Evolutionary conservation across 2,888 invertebrate genomes (phyloP), one percentile per base, ranked within the genome.

Genomic region (Galerucella pusilla): DNA sequence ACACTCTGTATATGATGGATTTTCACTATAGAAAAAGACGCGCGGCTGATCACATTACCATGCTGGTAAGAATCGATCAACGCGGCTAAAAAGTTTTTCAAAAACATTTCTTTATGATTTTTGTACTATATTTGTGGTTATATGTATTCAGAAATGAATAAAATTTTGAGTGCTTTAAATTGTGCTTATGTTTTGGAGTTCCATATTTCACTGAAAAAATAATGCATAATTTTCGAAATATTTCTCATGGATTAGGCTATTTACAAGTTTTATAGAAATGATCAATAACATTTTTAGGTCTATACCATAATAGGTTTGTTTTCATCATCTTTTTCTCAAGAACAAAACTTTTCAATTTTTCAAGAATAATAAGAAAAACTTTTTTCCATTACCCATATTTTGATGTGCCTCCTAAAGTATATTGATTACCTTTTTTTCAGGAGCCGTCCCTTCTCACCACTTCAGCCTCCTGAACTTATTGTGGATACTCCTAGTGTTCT

Each of bases 261-360:
- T 45, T 71, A 71, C 71, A 71, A 65, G 57, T 49, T 65, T 57
- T 65, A 71, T 57, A 65, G 57, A 71, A 25, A 71, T 71, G 71
- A 66, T 49, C 14, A 71, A 70, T 64, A 64, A 6, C 49, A 25
- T 65, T 59, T 28, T 42, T 9, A 42, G 7, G 7, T 42, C 35
- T 9, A 42, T 7, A 42, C 6, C 7, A 1, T 9, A 14, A 14
- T n/a, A 14, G 0, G 20, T 20, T 54, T n/a, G 2, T 16, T 54
- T 54, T 63, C 7, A 7, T 20, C 11, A 63, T 7, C 10, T 35
- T 64, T 11, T 49, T 49, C 49, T 12, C 4, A 3, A 49, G 5
- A 49, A 49, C 49, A 14, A 49, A 49, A 45, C 20, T 20, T 6
- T 7, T 9, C 6, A 42, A 20, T 20, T 20, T 35, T 35, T 35